phyloP scores from a whole-genome alignment of 2,113 vertebrate species.

The Ptychochromis oligacanthus region DNA sequence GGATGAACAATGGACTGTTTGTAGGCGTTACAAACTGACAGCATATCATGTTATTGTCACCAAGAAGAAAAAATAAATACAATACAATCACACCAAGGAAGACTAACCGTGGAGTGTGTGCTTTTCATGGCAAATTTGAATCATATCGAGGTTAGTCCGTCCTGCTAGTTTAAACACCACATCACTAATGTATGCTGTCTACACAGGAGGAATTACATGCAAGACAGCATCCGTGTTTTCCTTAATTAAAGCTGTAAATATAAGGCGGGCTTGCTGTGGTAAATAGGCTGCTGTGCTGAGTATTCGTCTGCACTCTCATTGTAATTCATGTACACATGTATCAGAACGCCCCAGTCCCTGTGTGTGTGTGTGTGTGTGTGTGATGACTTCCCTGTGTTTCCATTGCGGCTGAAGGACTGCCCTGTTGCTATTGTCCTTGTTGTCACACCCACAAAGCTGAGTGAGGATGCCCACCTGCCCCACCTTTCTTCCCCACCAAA shows the following conservation, averaged over 20 bases:
- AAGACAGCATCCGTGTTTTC: slow-evolving; percentile 26
- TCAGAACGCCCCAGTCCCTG: slow-evolving; percentile 22
- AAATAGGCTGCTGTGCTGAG: slow-evolving; percentile 23
- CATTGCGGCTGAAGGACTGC: slow-evolving; percentile 64
- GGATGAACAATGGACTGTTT: slow-evolving; percentile 52
- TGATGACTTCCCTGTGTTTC: slow-evolving; percentile 54
- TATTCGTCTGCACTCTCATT: slow-evolving; percentile 12
- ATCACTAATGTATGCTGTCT: slow-evolving; percentile 23
- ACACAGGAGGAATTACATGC: neutral
- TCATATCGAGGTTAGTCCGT: neutral
- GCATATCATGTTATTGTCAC: slow-evolving; percentile 6
- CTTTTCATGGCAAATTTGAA: neutral
- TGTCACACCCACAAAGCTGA: slow-evolving; percentile 72
- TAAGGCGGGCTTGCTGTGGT: slow-evolving; percentile 9
- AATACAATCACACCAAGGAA: neutral
- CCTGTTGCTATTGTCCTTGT: slow-evolving; percentile 77
- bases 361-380: slow-evolving; percentile 10
- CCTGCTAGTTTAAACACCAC: neutral
- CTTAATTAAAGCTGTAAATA: slow-evolving; percentile 44
- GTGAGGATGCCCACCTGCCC: slow-evolving; percentile 61
- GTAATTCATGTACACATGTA: slow-evolving; percentile 46
- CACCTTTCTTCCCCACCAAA: neutral
- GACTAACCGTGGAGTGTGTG: neutral
- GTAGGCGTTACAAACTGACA: slow-evolving; percentile 9
- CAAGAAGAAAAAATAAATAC: neutral